Percentiles rank a stretch among this genome's conserved stretches.
Conservation (phyloP, 2,797 vertebrate genomes). For the Peromyscus nudipes region DNA sequence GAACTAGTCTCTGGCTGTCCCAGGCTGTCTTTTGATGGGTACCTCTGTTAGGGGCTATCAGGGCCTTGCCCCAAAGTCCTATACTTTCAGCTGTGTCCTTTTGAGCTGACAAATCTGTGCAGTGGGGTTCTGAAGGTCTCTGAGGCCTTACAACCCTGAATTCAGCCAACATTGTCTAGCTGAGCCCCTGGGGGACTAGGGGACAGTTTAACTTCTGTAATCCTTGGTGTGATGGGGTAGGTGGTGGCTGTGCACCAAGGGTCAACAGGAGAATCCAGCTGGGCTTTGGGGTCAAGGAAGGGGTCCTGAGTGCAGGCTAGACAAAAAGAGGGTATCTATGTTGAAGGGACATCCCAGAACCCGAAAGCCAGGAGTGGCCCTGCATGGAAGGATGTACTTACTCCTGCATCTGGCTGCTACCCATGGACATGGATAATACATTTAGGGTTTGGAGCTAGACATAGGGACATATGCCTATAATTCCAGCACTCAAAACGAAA, state of each 20-base stretch:
- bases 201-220: background rate
- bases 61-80: background rate
- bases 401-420: background rate
- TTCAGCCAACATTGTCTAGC: background rate
- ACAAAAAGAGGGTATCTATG: background rate
- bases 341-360: background rate
- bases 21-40: background rate
- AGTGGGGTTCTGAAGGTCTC: no score
- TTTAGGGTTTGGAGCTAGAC: background rate
- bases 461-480: background rate
- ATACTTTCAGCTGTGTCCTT: background rate
- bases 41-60: background rate
- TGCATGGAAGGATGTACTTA: background rate
- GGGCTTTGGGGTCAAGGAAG: background rate
- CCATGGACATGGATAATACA: background rate
- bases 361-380: background rate
- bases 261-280: background rate
- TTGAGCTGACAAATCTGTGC: background rate
- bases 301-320: background rate
- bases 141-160: background rate
- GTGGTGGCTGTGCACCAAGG: background rate
- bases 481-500: background rate
- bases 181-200: background rate
- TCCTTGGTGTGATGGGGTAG: background rate
- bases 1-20: background rate